Conservation (phyloP, 1,140 invertebrate genomes). For the Cydia amplana region DNA sequence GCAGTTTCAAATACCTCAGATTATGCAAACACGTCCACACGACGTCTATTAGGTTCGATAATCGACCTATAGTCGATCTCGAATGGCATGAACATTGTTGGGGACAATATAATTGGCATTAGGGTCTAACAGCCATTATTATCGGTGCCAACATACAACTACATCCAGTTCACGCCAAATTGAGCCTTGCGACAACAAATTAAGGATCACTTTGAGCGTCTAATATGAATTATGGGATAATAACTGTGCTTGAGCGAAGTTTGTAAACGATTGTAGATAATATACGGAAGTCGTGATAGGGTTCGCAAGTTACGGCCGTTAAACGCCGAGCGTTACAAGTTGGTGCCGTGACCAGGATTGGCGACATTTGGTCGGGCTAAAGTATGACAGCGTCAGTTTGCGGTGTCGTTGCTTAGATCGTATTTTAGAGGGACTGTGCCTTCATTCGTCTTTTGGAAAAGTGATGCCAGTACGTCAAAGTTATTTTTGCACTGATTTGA, state of each 20-base stretch:
- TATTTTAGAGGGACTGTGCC: neutral
- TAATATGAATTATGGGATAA: constrained; percentile 34
- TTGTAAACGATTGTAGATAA: constrained; percentile 44
- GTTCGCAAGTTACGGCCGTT: constrained; percentile 46
- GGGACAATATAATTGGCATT: constrained; percentile 53
- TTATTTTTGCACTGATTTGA: no score
- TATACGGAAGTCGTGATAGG: constrained; percentile 34
- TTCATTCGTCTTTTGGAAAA: neutral
- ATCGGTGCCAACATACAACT: constrained; percentile 28
- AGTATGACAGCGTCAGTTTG: neutral
- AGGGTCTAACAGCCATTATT: constrained; percentile 36
- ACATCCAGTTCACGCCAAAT: constrained; percentile 36
- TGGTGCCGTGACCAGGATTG: constrained; percentile 12
- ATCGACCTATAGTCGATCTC: constrained; percentile 40
- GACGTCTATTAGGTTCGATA: constrained; percentile 28
- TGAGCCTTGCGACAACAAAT: constrained; percentile 37
- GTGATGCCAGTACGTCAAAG: neutral
- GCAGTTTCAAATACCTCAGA: neutral
- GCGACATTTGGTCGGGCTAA: constrained; percentile 19
- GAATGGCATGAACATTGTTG: constrained; percentile 37
- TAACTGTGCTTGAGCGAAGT: constrained; percentile 39
- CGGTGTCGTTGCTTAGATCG: neutral
- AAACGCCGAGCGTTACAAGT: neutral
- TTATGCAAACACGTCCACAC: constrained; percentile 4
- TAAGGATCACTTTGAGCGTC: constrained; percentile 38